A percentile compares a stretch with the other conserved stretches of the same genome.
Evolutionary conservation across 2,113 vertebrate species (phyloP).

Genomic region (Steatornis caripensis): DNA sequence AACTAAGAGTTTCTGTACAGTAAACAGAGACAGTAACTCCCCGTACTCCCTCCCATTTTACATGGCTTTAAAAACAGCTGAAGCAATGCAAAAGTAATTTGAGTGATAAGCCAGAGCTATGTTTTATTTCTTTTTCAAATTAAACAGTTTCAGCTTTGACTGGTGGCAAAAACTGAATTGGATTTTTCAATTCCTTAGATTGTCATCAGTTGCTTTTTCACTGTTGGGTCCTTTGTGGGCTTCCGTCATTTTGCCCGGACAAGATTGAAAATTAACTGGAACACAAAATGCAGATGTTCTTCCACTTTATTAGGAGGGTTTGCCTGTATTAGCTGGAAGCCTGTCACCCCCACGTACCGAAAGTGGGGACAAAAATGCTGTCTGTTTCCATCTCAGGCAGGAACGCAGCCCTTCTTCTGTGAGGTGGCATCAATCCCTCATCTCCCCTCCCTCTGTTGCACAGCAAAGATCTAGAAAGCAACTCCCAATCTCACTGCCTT

Average conservation of each 20-base stretch:
- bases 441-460: not conserved
- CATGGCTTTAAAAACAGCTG: not conserved
- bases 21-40: not conserved
- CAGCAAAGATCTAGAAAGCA: not conserved
- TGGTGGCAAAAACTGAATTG: not conserved
- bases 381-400: not conserved
- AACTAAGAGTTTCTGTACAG: not conserved
- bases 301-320: not conserved
- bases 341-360: not conserved
- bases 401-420: not conserved
- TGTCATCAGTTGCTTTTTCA: slow-evolving; percentile 1
- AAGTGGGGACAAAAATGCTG: not conserved
- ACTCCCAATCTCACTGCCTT: not conserved
- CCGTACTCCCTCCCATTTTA: not conserved
- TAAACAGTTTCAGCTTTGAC: slow-evolving; percentile 19
- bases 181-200: slow-evolving; percentile 32
- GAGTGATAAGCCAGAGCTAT: slow-evolving; percentile 17
- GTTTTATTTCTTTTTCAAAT: slow-evolving; percentile 18
- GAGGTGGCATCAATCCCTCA: not conserved
- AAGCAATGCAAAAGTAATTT: slow-evolving; percentile 42
- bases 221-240: not conserved
- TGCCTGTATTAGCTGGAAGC: not conserved
- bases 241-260: not conserved
- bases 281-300: not conserved
- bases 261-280: not conserved